A percentile compares a stretch with the other conserved stretches of the same genome.
phyloP scores from a whole-genome alignment of 2,888 invertebrate species.

The Cataglyphis altisquamis region DNA sequence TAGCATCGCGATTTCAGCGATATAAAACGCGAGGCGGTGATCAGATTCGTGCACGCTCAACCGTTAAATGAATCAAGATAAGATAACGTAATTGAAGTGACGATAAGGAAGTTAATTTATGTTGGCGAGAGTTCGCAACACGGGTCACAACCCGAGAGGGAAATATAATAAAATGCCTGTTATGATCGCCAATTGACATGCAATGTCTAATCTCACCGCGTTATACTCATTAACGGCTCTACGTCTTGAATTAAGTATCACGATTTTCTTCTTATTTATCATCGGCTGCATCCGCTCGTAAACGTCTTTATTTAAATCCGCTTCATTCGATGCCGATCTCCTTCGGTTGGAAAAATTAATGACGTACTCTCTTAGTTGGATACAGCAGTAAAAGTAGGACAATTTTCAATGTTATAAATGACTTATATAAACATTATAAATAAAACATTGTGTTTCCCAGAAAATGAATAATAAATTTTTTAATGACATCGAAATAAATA shows the following conservation, averaged over 20 bases:
- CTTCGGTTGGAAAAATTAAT: constrained; percentile 16
- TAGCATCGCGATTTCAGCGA: constrained; percentile 26
- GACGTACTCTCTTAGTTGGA: background rate
- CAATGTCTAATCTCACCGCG: constrained; percentile 16
- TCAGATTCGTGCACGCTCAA: constrained; percentile 16
- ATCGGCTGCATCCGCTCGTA: background rate
- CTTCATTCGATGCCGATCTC: background rate
- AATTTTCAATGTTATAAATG: background rate
- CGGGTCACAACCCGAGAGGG: constrained; percentile 2
- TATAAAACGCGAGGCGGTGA: constrained; percentile 27
- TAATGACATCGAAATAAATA: background rate
- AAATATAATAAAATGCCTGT: constrained; percentile 32
- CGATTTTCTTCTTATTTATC: constrained; percentile 32
- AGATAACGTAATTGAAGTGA: constrained; percentile 43
- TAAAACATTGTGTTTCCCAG: background rate
- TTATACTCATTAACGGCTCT: constrained; percentile 29
- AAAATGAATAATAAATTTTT: background rate
- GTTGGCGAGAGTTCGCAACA: background rate
- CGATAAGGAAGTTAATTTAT: constrained; percentile 49
- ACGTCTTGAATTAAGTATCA: background rate
- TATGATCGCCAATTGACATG: constrained; percentile 1
- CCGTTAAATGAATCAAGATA: constrained; percentile 35
- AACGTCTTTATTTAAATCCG: background rate
- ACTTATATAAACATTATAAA: background rate
- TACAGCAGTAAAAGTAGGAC: background rate